Percentiles rank a stretch among this genome's conserved stretches.
Evolutionary conservation across 2,888 invertebrate genomes (phyloP).

Genomic region (Auanema sp.): DNA sequence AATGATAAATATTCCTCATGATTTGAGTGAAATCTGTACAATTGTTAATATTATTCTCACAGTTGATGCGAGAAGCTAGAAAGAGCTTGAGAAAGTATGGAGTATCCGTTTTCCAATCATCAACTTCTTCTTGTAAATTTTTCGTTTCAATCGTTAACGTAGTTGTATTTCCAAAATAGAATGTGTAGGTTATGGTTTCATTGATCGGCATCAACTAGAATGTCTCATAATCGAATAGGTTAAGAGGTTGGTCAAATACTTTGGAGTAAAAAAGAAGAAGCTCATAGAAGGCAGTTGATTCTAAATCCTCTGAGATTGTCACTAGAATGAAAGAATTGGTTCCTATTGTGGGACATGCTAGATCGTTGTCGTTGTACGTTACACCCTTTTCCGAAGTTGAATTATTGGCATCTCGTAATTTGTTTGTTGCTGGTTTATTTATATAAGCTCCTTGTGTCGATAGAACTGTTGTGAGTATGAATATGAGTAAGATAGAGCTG

Average conservation of each 20-base stretch:
- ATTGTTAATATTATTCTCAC: background rate
- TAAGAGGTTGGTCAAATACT: constrained; percentile 4
- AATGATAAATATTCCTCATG: background rate
- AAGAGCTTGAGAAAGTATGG: constrained; percentile 11
- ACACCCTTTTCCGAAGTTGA: too few relatives aligned
- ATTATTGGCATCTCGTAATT: too few relatives aligned
- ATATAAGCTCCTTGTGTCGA: too few relatives aligned
- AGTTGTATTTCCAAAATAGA: constrained; percentile 11
- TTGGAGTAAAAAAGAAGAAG: constrained; percentile 29
- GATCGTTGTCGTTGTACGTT: too few relatives aligned
- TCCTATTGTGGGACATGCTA: constrained; percentile 36
- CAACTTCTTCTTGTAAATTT: constrained; percentile 14
- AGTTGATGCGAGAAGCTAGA: constrained; percentile 7
- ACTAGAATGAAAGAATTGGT: constrained; percentile 34
- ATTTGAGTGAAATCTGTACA: too few relatives aligned
- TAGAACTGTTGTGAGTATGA: too few relatives aligned
- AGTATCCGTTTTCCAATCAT: constrained; percentile 11
- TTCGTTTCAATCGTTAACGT: constrained; percentile 8
- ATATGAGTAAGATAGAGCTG: too few relatives aligned
- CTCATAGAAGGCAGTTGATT: constrained; percentile 21
- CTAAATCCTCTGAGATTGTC: constrained; percentile 27
- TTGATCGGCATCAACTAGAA: constrained; percentile 21
- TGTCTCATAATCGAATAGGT: background rate
- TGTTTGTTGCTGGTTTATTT: too few relatives aligned
- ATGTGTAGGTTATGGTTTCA: constrained; percentile 16